Percentiles rank a stretch among this genome's conserved stretches.
phyloP scores from a whole-genome alignment of 2,888 invertebrate species.

The Mythimna loreyi region DNA sequence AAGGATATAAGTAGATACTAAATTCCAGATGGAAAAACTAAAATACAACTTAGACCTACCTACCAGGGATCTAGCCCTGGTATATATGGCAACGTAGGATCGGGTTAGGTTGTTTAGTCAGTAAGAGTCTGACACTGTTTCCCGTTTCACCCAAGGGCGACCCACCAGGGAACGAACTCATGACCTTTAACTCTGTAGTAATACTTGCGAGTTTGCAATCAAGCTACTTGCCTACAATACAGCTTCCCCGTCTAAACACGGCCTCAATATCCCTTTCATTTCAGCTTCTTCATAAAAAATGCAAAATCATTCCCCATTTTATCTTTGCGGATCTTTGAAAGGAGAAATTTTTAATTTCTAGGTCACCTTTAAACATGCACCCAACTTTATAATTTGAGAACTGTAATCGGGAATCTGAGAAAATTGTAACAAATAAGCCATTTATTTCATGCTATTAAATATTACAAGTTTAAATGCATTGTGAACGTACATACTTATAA shows the following conservation, averaged over 20 bases:
- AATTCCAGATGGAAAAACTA: neutral
- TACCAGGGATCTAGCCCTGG: no score
- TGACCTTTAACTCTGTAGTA: neutral
- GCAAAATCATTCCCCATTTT: constrained; percentile 14
- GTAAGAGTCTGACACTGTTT: no score
- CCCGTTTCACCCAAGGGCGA: no score
- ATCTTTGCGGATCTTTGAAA: constrained; percentile 11
- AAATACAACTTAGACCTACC: neutral
- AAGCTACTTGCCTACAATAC: neutral
- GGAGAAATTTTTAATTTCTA: constrained; percentile 7
- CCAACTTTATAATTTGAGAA: neutral
- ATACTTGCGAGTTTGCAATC: neutral
- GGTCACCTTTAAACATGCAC: constrained; percentile 10
- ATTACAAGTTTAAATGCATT: no score
- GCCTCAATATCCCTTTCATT: neutral
- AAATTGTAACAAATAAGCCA: neutral
- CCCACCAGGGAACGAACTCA: neutral
- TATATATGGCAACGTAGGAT: no score
- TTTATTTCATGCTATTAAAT: no score
- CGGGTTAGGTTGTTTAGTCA: no score
- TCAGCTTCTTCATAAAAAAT: constrained; percentile 21
- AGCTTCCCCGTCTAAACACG: neutral
- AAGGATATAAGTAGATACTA: no score
- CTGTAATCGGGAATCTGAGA: neutral
- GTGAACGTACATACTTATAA: no score